Evolutionary conservation across 2,113 vertebrate genomes (phyloP), one percentile per base, ranked within the genome.

Genomic region (Dunckerocampus dactyliophorus): DNA sequence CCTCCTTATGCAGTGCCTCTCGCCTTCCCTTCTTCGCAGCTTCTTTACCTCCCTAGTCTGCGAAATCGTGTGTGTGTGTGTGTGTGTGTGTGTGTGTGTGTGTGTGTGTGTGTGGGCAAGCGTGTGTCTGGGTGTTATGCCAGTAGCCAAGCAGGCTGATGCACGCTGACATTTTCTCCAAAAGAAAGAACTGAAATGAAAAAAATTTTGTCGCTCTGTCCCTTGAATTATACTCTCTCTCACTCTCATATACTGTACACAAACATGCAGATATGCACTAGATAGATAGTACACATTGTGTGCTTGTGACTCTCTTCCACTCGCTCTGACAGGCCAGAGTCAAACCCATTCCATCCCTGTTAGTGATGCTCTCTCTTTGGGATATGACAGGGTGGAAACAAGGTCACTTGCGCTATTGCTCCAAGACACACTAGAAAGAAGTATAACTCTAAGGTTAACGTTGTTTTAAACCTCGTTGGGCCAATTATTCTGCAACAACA

Each of bases 81-180:
- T 47, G 59, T 72, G 17, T 13, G 52, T 54, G n/a, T n/a, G n/a
- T n/a, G n/a, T n/a, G n/a, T n/a, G n/a, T n/a, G n/a, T n/a, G n/a
- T n/a, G 28, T 31, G 22, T 28, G 15, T 53, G 22, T 17, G 15
- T 28, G 10, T 77, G 77, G 53, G 82, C 79, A 77, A 65, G 72
- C 66, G 74, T 77, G 65, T 77, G 83, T 70, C 61, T 80, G 65
- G 42, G 63, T 76, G 74, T 69, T 70, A 72, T 81, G 81, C 82
- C 82, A 79, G 81, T 64, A 77, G 81, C 81, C 71, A 71, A 84
- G 81, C 71, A 82, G 76, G 77, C 74, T 80, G 74, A 85, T 83
- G 74, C 76, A 78, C 60, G 78, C 68, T 87, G 85, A 85, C 85
- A 82, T 86, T 86, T 80, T 85, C 76, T 68, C 63, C 57, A 54